phyloP scores from a whole-genome alignment of 2,113 vertebrate genomes.

The Odocoileus virginianus region DNA sequence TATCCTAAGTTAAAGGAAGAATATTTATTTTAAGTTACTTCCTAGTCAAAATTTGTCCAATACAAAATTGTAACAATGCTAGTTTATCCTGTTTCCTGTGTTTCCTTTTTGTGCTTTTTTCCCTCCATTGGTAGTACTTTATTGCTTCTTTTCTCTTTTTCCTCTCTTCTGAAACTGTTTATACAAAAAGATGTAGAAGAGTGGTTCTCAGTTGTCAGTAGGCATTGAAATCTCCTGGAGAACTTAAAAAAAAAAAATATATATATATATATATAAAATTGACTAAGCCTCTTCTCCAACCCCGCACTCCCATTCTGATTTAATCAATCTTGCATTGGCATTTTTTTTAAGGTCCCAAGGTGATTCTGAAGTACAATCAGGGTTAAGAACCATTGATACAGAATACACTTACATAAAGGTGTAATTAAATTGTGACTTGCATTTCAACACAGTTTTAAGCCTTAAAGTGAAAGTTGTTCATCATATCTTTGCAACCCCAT shows the following conservation, averaged over 20 bases:
- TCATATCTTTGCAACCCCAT: not conserved
- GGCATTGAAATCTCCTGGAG: not conserved
- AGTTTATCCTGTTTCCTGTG: not conserved
- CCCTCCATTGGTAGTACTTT: not conserved
- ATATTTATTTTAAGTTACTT: not conserved
- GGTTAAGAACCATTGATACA: not conserved
- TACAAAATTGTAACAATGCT: not conserved
- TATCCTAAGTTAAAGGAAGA: not conserved
- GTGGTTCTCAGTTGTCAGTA: not conserved
- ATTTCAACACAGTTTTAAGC: conserved; percentile 18
- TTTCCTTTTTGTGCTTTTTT: not conserved
- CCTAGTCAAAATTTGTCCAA: not conserved
- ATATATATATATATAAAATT: too few species aligned
- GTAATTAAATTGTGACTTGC: not conserved
- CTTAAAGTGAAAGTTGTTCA: not conserved
- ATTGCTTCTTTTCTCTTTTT: not conserved
- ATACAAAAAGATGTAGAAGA: not conserved
- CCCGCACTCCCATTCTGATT: not conserved
- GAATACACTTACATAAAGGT: not conserved
- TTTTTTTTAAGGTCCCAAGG: not conserved
- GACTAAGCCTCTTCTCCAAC: not conserved
- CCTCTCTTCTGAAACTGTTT: not conserved
- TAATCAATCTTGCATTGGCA: not conserved
- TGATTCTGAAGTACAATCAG: not conserved
- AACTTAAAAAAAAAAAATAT: not conserved